Evolutionary conservation across 2,797 vertebrate species (phyloP), one percentile per base, ranked within the genome.

Genomic region (Melanotaenia parkinsoni): DNA sequence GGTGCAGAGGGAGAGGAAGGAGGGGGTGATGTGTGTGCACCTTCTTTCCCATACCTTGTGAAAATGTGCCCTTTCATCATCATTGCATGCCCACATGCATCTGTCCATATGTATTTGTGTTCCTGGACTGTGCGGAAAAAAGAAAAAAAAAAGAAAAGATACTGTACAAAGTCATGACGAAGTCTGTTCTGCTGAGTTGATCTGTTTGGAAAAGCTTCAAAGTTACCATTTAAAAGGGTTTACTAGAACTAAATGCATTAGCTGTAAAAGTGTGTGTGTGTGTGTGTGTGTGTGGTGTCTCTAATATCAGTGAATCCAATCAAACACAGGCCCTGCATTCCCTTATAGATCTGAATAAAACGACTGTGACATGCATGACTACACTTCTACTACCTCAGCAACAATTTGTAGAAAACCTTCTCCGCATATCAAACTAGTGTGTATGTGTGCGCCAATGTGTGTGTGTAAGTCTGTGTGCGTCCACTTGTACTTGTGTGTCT

Each of bases 301-400:
- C 69, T 66, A 5, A 81, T 85, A 74, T 76, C 60, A 58, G 63
- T 59, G 47, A 72, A 54, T 67, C 56, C 70, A 73, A 81, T 68
- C 75, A 28, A 56, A 54, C 16, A 11, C 22, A 2, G 66, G 53
- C 37, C 50, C 66, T 70, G 51, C 67, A 78, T 73, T 66, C 82
- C 81, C 83, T 66, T 40, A 72, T 67, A 77, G 72, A 69, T 70
- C 63, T 58, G 43, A 72, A 84, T 72, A 81, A 83, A 83, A 83
- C 69, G n/a, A n/a, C n/a, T n/a, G n/a, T n/a, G n/a, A 43, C 81
- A 88, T 51, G 83, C 80, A 88, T 85, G 89, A 74, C 65, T 77
- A 70, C 76, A 16, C 82, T 82, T 86, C 68, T 75, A 77, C 77
- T 83, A 84, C 80, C 90, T 92, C 89, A 89, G 89, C 86, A 89